These are phyloP conservation scores for Chaetophractus vellerosus DNA, from an alignment of 2,797 vertebrate genomes.

Conservation along the genomic window DNA sequence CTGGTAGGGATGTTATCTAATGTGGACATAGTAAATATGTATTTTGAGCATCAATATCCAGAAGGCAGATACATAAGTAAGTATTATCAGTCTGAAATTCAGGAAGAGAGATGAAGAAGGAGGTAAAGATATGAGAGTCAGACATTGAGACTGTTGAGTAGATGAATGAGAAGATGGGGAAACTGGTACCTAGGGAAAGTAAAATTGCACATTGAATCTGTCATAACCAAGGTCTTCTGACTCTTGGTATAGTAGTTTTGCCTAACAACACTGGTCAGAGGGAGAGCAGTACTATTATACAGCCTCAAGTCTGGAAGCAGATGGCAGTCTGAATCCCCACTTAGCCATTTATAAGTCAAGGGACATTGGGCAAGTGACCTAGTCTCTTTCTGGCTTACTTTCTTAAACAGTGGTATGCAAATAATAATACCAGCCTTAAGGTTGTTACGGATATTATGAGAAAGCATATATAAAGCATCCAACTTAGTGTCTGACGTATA, in stretches of 20 bases:
- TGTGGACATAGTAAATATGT: not conserved
- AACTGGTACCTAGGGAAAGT: not conserved
- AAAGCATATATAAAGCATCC: not conserved
- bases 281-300: not conserved
- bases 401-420: not conserved
- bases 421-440: not conserved
- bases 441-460: not conserved
- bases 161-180: slow-evolving; percentile 24
- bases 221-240: not conserved
- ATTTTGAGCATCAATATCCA: not conserved
- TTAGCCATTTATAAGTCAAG: not conserved
- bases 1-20: not conserved
- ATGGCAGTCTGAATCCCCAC: not conserved
- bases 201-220: not conserved
- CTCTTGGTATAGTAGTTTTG: not conserved
- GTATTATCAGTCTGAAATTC: not conserved
- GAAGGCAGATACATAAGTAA: not conserved
- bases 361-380: not conserved
- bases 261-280: not conserved
- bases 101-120: slow-evolving; percentile 11
- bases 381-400: not conserved
- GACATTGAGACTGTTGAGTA: not conserved
- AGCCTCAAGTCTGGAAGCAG: not conserved
- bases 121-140: not conserved
- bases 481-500: not conserved